Evolutionary conservation across 2,797 vertebrate species (phyloP).

Genomic region (Xiphophorus birchmanni): DNA sequence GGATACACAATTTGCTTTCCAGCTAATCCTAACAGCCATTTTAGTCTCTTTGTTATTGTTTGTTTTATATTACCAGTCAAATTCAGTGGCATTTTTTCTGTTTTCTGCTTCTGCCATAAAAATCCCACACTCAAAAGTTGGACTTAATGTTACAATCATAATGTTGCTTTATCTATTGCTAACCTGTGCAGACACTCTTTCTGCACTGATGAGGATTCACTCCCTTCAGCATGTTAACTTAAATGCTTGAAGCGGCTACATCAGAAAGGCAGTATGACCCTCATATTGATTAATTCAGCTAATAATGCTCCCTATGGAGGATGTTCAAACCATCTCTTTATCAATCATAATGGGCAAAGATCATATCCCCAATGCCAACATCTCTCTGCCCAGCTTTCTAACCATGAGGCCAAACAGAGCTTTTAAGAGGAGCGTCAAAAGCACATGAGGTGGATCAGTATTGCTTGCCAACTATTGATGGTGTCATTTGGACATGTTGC

Average conservation of each 20-base stretch:
- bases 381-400: neutral
- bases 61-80: neutral
- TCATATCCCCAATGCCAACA: neutral
- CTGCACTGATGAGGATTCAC: no score
- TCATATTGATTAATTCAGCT: neutral
- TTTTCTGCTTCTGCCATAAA: neutral
- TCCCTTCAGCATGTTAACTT: neutral
- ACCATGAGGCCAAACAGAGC: neutral
- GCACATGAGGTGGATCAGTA: neutral
- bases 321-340: neutral
- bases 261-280: neutral
- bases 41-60: neutral
- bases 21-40: neutral
- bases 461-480: neutral
- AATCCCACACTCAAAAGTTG: neutral
- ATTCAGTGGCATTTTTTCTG: neutral
- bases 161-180: neutral
- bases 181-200: neutral
- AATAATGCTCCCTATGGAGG: neutral
- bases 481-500: neutral
- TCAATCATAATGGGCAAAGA: neutral
- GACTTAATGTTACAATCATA: neutral
- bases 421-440: neutral
- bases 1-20: neutral
- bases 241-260: neutral